Evolutionary conservation across 2,888 invertebrate genomes (phyloP), one percentile per base, ranked within the genome.

Genomic region (Sphinx pinastri): DNA sequence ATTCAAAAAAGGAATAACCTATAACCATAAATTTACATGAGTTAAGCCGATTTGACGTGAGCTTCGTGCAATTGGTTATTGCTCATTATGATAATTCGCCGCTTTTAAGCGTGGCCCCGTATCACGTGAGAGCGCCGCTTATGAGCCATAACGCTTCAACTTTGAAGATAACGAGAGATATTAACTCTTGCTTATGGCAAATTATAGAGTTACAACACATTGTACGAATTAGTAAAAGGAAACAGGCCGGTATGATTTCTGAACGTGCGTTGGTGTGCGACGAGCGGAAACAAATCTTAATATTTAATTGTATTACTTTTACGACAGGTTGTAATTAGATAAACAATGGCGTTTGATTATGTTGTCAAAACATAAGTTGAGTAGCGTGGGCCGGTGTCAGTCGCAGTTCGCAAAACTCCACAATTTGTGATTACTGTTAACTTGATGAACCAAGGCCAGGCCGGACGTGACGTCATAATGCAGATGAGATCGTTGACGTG

Each of bases 51-150:
- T 88, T 87, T 86, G 88, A 90, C 84, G 87, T 89, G 88, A 88
- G 91, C 90, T 90, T 90, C 91, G 88, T 90, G 89, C 90, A 88
- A 90, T 90, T 88, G 88, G 87, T 86, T 87, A 89, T 89, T 88
- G 82, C 90, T 91, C 86, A 92, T 93, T 92, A 92, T 86, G 84
- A 85, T 92, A 92, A 92, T 93, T 89, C 83, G 79, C 73, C 76
- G 81, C 79, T 82, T 84, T 87, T 84, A 83, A 83, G 80, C 77
- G 78, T 77, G 73, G 77, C 71, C 71, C 76, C 78, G 80, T 82
- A 84, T 86, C 82, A 85, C 83, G 82, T 84, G 84, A 83, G 84
- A 83, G 79, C 79, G 73, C 71, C 75, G 70, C 74, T 79, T 77
- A 74, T 77, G 76, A 77, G 76, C 75, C 77, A 74, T 78, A 78